Evolutionary conservation across 2,888 invertebrate genomes (phyloP).

Genomic region (Bombylius discolor): DNA sequence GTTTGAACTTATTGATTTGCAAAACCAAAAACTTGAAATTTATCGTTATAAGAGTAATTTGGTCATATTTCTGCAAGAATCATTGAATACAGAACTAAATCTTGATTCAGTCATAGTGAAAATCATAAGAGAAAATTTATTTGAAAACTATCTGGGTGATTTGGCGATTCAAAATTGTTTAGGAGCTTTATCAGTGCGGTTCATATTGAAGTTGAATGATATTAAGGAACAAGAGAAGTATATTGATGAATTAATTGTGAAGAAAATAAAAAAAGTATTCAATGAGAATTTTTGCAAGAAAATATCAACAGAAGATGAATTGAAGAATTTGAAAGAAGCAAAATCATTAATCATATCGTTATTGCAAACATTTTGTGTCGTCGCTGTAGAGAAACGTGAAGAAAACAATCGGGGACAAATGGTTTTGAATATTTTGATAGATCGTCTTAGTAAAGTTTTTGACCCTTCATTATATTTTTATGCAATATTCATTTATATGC

Average conservation of each 20-base stretch:
- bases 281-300: not conserved
- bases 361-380: not conserved
- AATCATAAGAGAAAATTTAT: not conserved
- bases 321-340: not conserved
- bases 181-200: not conserved
- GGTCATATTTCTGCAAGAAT: not conserved
- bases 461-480: not conserved
- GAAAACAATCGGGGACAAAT: not conserved
- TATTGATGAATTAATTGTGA: not conserved
- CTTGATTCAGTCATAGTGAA: not conserved
- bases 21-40: not conserved
- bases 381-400: not conserved
- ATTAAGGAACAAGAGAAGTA: not conserved
- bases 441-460: not conserved
- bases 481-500: not conserved
- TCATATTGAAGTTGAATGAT: not conserved
- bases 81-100: not conserved
- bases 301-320: not conserved
- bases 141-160: not conserved
- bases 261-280: not conserved
- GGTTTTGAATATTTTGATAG: not conserved
- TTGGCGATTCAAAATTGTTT: not conserved
- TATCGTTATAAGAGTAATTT: not conserved
- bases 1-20: not conserved
- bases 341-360: not conserved